These are phyloP conservation scores for Paradoxurus hermaphroditus DNA, from an alignment of 2,113 vertebrate genomes.

Conservation along the genomic window DNA sequence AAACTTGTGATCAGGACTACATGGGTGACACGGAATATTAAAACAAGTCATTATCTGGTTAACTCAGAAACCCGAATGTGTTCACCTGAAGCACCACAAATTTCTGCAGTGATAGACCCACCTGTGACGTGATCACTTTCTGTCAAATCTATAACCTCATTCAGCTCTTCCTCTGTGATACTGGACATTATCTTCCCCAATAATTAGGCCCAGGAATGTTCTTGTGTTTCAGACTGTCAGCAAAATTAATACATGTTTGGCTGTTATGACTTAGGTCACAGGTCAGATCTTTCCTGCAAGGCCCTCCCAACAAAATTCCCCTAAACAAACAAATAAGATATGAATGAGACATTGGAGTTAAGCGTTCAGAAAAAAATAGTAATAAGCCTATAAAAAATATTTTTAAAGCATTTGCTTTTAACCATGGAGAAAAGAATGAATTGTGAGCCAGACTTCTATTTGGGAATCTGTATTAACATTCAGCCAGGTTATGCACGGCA, in stretches of 20 bases:
- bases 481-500: no score
- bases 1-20: not conserved
- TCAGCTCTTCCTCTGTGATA: not conserved
- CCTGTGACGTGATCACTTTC: not conserved
- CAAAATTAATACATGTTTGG: not conserved
- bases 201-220: not conserved
- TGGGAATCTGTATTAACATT: not conserved
- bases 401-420: not conserved
- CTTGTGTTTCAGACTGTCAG: not conserved
- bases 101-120: not conserved
- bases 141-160: not conserved
- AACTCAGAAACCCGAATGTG: not conserved
- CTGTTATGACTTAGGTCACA: not conserved
- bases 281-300: not conserved
- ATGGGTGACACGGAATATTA: conserved; percentile 1
- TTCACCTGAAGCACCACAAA: not conserved
- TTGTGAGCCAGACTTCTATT: not conserved
- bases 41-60: not conserved
- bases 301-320: not conserved
- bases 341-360: not conserved
- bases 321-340: not conserved
- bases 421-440: not conserved
- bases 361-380: not conserved
- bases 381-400: not conserved
- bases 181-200: not conserved